phyloP scores from a whole-genome alignment of 1,140 invertebrate genomes.

The Diuraphis noxia region DNA sequence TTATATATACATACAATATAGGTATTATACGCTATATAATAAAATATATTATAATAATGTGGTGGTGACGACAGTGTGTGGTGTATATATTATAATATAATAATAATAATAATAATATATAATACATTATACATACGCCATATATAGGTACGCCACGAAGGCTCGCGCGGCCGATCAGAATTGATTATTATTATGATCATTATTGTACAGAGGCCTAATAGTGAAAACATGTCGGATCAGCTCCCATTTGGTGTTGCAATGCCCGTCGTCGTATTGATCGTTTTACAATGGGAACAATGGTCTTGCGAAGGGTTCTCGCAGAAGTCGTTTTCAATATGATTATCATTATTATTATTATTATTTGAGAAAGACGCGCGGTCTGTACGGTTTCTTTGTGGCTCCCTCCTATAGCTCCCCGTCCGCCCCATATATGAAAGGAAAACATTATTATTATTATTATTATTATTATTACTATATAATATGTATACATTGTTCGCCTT shows the following conservation, averaged over 20 bases:
- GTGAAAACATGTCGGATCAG: constrained; percentile 29
- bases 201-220: not conserved
- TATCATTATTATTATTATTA: constrained; percentile 50
- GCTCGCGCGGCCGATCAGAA: not conserved
- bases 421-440: not conserved
- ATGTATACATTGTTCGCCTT: not conserved
- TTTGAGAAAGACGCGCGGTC: not conserved
- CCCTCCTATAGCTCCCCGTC: not conserved
- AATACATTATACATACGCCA: not conserved
- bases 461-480: constrained; percentile 7
- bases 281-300: constrained; percentile 47
- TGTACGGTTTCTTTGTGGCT: constrained; percentile 24
- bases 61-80: not conserved
- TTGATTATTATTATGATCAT: constrained; percentile 19
- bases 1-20: not conserved
- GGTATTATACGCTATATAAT: not conserved
- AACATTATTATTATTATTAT: constrained; percentile 7
- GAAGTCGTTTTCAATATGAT: constrained; percentile 44
- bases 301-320: constrained; percentile 47
- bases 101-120: not conserved
- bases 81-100: not conserved
- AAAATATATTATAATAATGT: not conserved
- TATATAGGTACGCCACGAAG: not conserved
- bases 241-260: not conserved
- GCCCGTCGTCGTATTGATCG: constrained; percentile 35